Evolutionary conservation across 1,140 invertebrate genomes (phyloP), one percentile per base, ranked within the genome.

Genomic region (Meloidogyne exigua): DNA sequence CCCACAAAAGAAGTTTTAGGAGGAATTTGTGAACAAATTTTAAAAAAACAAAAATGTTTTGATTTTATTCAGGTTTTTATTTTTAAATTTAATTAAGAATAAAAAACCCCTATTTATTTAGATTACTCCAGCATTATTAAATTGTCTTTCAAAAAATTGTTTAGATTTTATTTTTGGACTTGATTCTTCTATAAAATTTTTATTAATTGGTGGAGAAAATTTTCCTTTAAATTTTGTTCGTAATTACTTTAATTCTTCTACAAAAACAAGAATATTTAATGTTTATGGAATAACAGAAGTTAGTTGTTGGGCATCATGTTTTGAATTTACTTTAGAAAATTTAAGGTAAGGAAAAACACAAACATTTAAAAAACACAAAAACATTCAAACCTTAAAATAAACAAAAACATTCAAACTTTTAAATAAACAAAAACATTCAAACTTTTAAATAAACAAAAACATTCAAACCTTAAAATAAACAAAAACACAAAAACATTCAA

Each of bases 251-350:
- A 64, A 63, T 32, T 68, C 28, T 25, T 57, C 15, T 21, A 13
- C 36, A 15, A 68, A 64, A 11, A 13, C 13, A n/a, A 7, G 67
- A 11, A 70, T 76, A n/a, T 76, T 62, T 26, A 76, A 76, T 68
- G 36, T 76, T 28, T 76, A 76, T 44, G 74, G 74, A 44, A 28
- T 76, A 3, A 76, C 74, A 12, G 74, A 76, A 66, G 74, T 75
- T 28, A 75, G 32, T 63, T 76, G 74, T 63, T 76, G 74, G 74
- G 65, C 74, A 1, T 76, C 74, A 9, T 62, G 67, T 25, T 42
- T 65, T 68, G 67, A 70, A 23, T 66, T 76, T n/a, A 57, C 32
- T 13, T 15, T 0, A 2, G 23, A 44, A 15, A 62, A 71, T 28
- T n/a, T n/a, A 5, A 21, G 28, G 69, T 71, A n/a, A 70, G 67